phyloP scores from a whole-genome alignment of 1,140 invertebrate genomes.

The Mercenaria mercenaria region DNA sequence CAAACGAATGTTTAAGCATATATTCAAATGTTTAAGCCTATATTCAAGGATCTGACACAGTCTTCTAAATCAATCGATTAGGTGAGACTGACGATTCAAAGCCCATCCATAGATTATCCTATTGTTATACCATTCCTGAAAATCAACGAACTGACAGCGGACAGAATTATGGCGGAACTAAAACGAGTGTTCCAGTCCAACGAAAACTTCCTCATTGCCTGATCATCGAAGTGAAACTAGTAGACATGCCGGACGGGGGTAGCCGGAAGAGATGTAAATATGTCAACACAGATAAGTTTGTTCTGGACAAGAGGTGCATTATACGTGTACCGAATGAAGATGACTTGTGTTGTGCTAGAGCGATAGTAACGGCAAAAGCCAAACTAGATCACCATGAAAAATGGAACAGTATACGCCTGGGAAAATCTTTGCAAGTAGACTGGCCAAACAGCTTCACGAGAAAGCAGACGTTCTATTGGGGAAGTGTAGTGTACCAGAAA shows the following conservation, averaged over 20 bases:
- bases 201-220: background rate
- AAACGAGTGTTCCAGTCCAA: constrained; percentile 1
- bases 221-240: background rate
- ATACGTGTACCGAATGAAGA: background rate
- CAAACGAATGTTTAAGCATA: background rate
- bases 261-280: background rate
- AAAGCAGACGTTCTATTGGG: background rate
- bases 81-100: background rate
- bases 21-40: too few species aligned
- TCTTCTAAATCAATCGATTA: too few species aligned
- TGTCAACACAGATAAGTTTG: background rate
- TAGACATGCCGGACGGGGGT: constrained; percentile 3
- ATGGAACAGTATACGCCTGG: background rate
- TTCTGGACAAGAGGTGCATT: background rate
- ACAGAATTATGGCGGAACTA: background rate
- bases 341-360: background rate
- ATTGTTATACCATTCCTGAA: constrained; percentile 12
- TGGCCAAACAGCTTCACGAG: background rate
- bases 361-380: background rate
- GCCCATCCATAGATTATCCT: constrained; percentile 12
- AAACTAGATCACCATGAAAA: background rate
- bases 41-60: too few species aligned
- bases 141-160: background rate
- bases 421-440: background rate
- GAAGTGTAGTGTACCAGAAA: background rate